These are phyloP conservation scores for Xenopus petersii DNA, from an alignment of 2,797 vertebrate genomes.

Conservation along the genomic window DNA sequence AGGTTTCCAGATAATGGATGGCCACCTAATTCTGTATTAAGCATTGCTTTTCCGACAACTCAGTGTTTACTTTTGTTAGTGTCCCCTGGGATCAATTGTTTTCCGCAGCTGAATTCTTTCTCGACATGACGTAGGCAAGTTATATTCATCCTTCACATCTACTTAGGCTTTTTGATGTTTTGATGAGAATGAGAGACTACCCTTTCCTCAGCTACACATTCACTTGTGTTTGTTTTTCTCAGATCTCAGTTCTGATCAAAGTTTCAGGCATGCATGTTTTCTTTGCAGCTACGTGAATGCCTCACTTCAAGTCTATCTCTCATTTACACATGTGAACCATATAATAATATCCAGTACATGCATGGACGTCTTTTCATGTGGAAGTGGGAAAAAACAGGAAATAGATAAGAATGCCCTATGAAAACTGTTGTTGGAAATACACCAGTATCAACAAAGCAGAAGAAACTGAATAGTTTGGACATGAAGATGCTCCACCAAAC, in stretches of 20 bases:
- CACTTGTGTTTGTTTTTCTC: conserved; percentile 37
- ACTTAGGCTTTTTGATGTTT: conserved; percentile 22
- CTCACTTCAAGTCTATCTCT: neutral
- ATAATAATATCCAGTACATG: neutral
- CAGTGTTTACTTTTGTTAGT: too few species aligned
- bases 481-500: too few species aligned
- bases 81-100: too few species aligned
- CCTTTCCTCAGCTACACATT: neutral
- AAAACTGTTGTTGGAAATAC: conserved; percentile 1
- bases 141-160: conserved; percentile 1
- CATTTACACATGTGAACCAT: neutral
- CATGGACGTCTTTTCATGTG: conserved; percentile 22
- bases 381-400: conserved; percentile 14
- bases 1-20: too few species aligned
- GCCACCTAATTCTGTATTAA: too few species aligned
- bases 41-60: too few species aligned
- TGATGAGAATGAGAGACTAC: conserved; percentile 8
- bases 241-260: conserved; percentile 41
- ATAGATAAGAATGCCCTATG: conserved; percentile 3
- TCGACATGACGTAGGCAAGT: too few species aligned
- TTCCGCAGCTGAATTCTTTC: too few species aligned
- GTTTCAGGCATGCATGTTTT: conserved; percentile 16
- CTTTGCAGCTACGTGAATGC: neutral
- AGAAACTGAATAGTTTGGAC: too few species aligned
- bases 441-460: conserved; percentile 3